phyloP scores from a whole-genome alignment of 2,888 invertebrate species.

The Dasysyrphus tricinctus region DNA sequence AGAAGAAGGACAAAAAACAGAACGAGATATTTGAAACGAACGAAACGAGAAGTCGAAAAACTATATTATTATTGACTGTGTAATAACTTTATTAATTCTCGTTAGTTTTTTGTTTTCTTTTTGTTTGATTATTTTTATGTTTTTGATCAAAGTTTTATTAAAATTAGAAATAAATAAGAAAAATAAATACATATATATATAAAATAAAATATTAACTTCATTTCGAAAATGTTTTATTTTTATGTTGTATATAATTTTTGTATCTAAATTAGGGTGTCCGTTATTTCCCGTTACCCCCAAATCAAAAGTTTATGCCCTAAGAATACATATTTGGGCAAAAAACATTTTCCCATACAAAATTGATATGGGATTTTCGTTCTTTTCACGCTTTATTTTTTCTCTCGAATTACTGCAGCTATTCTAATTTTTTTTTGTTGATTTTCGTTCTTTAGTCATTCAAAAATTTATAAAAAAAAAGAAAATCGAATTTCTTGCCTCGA shows the following conservation, averaged over 20 bases:
- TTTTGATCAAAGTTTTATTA: slow-evolving; percentile 52
- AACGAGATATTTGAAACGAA: slow-evolving; percentile 52
- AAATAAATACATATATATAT: slow-evolving; percentile 48
- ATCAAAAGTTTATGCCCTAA: too few relatives aligned
- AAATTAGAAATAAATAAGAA: slow-evolving; percentile 57
- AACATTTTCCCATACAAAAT: too few relatives aligned
- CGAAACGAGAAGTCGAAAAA: slow-evolving; percentile 44
- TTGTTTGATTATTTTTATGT: slow-evolving; percentile 24
- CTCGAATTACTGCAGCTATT: too few relatives aligned
- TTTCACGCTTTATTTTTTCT: too few relatives aligned
- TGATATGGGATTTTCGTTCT: too few relatives aligned
- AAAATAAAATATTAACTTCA: slow-evolving; percentile 58
- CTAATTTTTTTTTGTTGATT: too few relatives aligned
- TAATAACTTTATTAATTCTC: slow-evolving; percentile 54
- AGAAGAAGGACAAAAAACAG: slow-evolving; percentile 13
- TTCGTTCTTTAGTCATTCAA: too few relatives aligned
- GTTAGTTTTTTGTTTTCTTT: slow-evolving; percentile 12
- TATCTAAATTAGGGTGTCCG: too few relatives aligned
- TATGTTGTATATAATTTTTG: background rate
- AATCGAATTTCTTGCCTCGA: too few relatives aligned
- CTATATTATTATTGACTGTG: slow-evolving; percentile 50
- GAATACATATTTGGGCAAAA: too few relatives aligned
- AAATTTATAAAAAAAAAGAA: too few relatives aligned
- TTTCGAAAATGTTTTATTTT: slow-evolving; percentile 40
- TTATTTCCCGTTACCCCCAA: too few relatives aligned